Evolutionary conservation across 2,113 vertebrate genomes (phyloP).

Genomic region (Chitala chitala): DNA sequence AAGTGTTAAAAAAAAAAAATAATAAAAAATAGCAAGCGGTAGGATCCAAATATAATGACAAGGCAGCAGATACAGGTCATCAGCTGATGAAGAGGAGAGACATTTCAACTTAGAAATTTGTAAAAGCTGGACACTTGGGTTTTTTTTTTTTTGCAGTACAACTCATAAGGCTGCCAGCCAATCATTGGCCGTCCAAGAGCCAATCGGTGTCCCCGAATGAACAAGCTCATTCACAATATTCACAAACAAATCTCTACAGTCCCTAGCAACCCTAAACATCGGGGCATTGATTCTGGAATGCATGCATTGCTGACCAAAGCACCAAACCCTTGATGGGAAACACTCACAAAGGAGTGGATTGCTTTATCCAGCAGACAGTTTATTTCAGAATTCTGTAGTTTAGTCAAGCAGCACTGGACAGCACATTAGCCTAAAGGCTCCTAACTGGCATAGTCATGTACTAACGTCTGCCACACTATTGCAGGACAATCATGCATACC

Average conservation of each 20-base stretch:
- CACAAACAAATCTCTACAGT: conserved; percentile 8
- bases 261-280: not conserved
- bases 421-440: too few species aligned
- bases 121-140: not conserved
- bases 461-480: too few species aligned
- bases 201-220: not conserved
- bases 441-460: too few species aligned
- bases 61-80: too few species aligned
- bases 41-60: too few species aligned
- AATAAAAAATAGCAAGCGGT: not conserved
- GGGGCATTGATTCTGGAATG: not conserved
- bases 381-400: too few species aligned
- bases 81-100: too few species aligned
- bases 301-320: not conserved
- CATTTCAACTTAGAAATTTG: too few species aligned
- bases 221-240: conserved; percentile 18
- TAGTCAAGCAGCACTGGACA: too few species aligned
- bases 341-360: not conserved
- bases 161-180: not conserved
- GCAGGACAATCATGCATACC: too few species aligned
- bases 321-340: not conserved
- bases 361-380: not conserved
- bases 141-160: not conserved
- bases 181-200: not conserved
- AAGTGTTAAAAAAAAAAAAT: not conserved